Evolutionary conservation across 2,113 vertebrate species (phyloP).

Genomic region (Daphoenositta chrysoptera): DNA sequence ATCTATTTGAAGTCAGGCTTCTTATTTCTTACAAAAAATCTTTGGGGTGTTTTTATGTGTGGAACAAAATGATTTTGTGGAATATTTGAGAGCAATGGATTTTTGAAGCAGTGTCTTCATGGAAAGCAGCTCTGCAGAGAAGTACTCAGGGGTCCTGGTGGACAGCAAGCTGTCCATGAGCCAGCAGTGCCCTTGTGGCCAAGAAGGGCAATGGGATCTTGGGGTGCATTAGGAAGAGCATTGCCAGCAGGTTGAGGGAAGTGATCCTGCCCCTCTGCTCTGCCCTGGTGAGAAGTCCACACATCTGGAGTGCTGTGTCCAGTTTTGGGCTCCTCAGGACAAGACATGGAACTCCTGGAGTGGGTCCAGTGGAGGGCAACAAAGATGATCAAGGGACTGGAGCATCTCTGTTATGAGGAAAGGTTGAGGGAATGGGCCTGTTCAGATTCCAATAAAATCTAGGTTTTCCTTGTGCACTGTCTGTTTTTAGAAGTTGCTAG

Average conservation of each 20-base stretch:
- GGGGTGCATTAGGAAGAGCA: background rate
- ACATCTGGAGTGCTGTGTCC: background rate
- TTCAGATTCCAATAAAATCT: background rate
- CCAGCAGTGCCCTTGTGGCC: background rate
- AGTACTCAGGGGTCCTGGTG: rapidly evolving
- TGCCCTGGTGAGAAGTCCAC: too few relatives aligned
- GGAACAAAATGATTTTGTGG: background rate
- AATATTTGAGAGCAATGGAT: background rate
- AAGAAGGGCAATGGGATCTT: background rate
- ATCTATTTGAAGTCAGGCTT: background rate
- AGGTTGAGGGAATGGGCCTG: background rate
- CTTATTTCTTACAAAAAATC: too few relatives aligned
- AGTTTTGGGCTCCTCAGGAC: background rate
- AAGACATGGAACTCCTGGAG: rapidly evolving
- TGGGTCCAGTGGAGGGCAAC: rapidly evolving
- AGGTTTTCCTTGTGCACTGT: background rate
- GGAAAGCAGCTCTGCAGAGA: background rate
- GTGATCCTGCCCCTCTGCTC: background rate
- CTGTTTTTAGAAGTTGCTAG: background rate
- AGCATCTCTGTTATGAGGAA: background rate
- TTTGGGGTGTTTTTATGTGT: background rate
- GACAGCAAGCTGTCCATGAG: background rate
- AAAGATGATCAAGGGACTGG: background rate
- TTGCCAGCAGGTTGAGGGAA: rapidly evolving
- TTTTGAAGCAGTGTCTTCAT: background rate